Evolutionary conservation across 2,797 vertebrate genomes (phyloP).

Genomic region (Sparus aurata): DNA sequence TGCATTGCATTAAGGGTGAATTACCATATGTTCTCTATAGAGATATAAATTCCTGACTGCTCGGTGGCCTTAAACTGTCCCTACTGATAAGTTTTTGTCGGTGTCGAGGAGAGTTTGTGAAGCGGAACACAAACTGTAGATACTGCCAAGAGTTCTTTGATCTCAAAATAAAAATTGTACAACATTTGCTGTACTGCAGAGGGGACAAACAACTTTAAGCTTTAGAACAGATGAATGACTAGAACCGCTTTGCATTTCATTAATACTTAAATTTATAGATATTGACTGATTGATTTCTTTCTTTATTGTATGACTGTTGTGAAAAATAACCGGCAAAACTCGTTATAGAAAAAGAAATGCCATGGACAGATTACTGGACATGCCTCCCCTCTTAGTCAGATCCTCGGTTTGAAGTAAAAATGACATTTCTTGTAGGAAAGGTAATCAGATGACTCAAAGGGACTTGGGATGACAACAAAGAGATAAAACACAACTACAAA

Average conservation of each 20-base stretch:
- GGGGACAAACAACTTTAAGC: slow-evolving; percentile 16
- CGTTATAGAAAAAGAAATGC: neutral
- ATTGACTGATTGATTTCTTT: neutral
- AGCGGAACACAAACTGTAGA: slow-evolving; percentile 17
- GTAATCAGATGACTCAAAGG: neutral
- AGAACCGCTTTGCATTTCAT: slow-evolving; percentile 3
- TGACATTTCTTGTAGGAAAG: neutral
- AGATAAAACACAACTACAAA: slow-evolving; percentile 7
- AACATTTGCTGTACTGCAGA: slow-evolving; percentile 12
- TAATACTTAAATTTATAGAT: slow-evolving; percentile 4
- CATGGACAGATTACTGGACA: neutral
- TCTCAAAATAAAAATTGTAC: slow-evolving; percentile 26
- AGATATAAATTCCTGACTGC: slow-evolving; percentile 18
- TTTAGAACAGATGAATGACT: slow-evolving; percentile 3
- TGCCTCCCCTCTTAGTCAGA: neutral
- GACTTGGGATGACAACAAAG: neutral
- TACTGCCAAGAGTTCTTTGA: slow-evolving; percentile 9
- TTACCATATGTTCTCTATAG: slow-evolving; percentile 31
- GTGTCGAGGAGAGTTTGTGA: neutral
- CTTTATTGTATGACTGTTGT: neutral
- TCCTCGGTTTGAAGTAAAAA: neutral
- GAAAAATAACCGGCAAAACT: neutral
- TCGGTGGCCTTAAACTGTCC: slow-evolving; percentile 2
- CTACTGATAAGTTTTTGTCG: slow-evolving; percentile 7
- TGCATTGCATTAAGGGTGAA: slow-evolving; percentile 23